Percentiles rank a stretch among this genome's conserved stretches.
These are phyloP conservation scores for Erebia epiphron DNA, from an alignment of 2,888 invertebrate genomes.

Conservation along the genomic window DNA sequence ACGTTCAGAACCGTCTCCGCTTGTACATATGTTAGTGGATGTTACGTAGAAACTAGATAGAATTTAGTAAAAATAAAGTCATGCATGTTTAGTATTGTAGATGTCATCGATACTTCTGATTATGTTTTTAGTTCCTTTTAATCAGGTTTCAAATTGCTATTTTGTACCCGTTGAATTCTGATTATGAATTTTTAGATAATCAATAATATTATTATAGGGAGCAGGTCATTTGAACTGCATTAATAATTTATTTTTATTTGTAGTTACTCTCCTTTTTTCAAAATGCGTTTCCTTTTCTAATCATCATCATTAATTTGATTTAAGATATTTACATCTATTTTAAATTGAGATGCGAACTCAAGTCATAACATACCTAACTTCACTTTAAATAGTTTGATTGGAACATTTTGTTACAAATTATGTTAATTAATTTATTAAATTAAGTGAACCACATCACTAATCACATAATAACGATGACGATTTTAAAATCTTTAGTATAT, in stretches of 20 bases:
- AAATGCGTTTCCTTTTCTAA: too few species aligned
- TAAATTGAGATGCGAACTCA: too few species aligned
- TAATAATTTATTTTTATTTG: too few species aligned
- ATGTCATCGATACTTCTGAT: constrained; percentile 8
- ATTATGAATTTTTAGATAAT: neutral
- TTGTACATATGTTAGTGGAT: constrained; percentile 50
- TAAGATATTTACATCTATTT: neutral
- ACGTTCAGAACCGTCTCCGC: constrained; percentile 59
- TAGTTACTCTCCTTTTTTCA: too few species aligned
- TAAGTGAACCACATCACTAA: neutral
- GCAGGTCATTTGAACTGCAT: too few species aligned
- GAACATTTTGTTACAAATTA: neutral
- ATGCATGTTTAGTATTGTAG: constrained; percentile 57
- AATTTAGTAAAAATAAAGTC: constrained; percentile 57
- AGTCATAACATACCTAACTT: too few species aligned
- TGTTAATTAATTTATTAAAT: neutral
- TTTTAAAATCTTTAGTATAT: neutral
- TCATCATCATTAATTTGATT: too few species aligned
- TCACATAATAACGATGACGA: neutral
- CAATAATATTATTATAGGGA: too few species aligned
- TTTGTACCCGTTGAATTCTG: too few species aligned
- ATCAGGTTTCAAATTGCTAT: neutral
- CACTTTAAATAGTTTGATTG: neutral
- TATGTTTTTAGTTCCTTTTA: neutral
- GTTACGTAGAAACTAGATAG: constrained; percentile 60